These are phyloP conservation scores for Metopia argyrocephala DNA, from an alignment of 2,888 invertebrate species.

Conservation along the genomic window DNA sequence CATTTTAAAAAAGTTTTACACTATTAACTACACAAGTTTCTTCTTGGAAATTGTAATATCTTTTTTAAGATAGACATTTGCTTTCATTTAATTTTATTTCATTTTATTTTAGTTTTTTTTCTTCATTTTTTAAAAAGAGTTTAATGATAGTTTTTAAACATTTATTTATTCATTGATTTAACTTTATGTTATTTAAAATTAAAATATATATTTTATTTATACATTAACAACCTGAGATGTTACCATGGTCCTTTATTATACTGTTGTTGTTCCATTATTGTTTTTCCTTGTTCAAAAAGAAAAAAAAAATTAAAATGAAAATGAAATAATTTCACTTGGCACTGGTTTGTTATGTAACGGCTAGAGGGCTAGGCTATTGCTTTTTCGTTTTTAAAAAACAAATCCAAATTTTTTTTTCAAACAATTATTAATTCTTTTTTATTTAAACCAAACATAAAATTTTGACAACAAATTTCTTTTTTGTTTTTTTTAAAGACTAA, in stretches of 20 bases:
- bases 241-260: slow-evolving; percentile 63
- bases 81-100: slow-evolving; percentile 40
- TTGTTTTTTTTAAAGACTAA: slow-evolving; percentile 36
- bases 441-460: slow-evolving; percentile 63
- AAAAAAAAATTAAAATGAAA: slow-evolving; percentile 1
- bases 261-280: slow-evolving; percentile 30
- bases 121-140: too few relatives aligned
- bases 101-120: slow-evolving; percentile 17
- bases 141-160: slow-evolving; percentile 39
- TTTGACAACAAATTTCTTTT: slow-evolving; percentile 52
- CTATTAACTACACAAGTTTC: slow-evolving; percentile 71
- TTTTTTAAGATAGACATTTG: slow-evolving; percentile 48
- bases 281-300: slow-evolving; percentile 24
- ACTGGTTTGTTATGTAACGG: slow-evolving; percentile 46
- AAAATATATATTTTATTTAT: slow-evolving; percentile 12
- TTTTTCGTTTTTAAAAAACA: slow-evolving; percentile 49
- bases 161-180: slow-evolving; percentile 30
- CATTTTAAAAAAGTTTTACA: slow-evolving; percentile 59
- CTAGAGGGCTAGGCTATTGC: slow-evolving; percentile 37
- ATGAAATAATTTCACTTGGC: slow-evolving; percentile 53
- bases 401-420: slow-evolving; percentile 56
- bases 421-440: slow-evolving; percentile 44
- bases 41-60: slow-evolving; percentile 64
- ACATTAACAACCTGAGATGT: slow-evolving; percentile 65
- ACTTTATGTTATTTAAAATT: neutral